Base-by-base conservation (phyloP, 2,113 vertebrate genomes). In the Falcunculus frontatus region DNA sequence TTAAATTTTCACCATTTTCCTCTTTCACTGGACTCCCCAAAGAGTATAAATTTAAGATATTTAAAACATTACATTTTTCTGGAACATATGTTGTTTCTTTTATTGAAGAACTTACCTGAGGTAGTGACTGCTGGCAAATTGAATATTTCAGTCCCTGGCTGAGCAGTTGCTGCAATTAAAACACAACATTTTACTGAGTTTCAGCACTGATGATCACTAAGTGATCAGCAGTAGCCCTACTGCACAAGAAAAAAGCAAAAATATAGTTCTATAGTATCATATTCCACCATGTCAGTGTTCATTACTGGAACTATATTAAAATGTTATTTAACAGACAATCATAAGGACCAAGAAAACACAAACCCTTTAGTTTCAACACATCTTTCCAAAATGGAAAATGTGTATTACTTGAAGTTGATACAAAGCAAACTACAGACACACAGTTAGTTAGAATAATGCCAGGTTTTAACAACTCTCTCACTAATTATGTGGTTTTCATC, bases 111-210 rank as follows among this genome's bases (percentile, higher is more conserved):
- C 97, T 98, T 97, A 99, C 99, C 98, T 97, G 99, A 99, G 84
- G 98, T 98, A 93, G 99, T 99, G 92, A 99, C 99, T 87, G 99
- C 99, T 83, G 99, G 99, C 97, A 99, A 95, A 96, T 99, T 99
- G 96, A 99, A 99, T 96, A 99, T 99, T 97, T 99, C 99, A 68
- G 99, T 99, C 96, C 99, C 99, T 78, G 99, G 99, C 95, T 99
- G 99, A 90, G 99, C 99, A 62, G 98, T 98, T 96, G 99, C 99
- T 99, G 97, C 49, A 98, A 97, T 89, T 94, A 86, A 96, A 97
- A 81, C 44, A 56, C 89, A 93, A 84, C 9, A 92, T 50, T 92
- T 76, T 25, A 85, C 17, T 97, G 70, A 87, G 59, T 8, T 90
- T 59, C 47, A 83, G 47, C 42, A 84, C 8, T 68, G 68, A 47